phyloP scores from a whole-genome alignment of 2,113 vertebrate species.

The Crotalus viridis region DNA sequence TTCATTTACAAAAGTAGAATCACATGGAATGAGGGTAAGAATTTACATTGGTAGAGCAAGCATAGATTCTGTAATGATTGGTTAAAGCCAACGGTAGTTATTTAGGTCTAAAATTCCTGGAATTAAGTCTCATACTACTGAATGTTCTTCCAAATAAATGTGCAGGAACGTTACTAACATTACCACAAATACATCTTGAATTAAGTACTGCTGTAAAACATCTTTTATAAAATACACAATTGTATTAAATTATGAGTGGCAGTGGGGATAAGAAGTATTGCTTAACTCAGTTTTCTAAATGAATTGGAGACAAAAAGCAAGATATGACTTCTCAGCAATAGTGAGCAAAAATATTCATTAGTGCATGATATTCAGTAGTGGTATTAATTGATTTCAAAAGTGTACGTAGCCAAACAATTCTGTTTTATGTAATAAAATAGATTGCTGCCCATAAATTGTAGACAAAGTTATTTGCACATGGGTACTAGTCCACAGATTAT shows the following conservation, averaged over 20 bases:
- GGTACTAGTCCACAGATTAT: neutral
- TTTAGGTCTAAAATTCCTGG: neutral
- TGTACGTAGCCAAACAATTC: neutral
- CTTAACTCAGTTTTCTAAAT: neutral
- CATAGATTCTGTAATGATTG: neutral
- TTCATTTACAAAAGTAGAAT: neutral
- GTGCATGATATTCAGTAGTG: neutral
- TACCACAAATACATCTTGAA: neutral
- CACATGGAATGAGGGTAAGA: neutral
- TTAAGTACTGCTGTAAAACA: neutral
- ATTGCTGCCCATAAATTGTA: neutral
- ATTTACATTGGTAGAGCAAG: neutral
- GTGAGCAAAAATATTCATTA: neutral
- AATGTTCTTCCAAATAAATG: neutral
- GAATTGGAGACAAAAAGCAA: neutral
- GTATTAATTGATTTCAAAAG: neutral
- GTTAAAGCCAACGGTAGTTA: neutral
- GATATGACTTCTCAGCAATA: neutral
- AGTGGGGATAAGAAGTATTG: neutral
- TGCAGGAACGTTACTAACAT: neutral
- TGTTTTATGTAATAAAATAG: neutral
- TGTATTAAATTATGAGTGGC: no score
- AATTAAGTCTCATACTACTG: neutral
- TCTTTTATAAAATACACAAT: neutral
- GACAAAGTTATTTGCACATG: neutral